A percentile compares a stretch with the other conserved stretches of the same genome.
phyloP scores from a whole-genome alignment of 2,888 invertebrate genomes.

The Diarsia rubi region DNA sequence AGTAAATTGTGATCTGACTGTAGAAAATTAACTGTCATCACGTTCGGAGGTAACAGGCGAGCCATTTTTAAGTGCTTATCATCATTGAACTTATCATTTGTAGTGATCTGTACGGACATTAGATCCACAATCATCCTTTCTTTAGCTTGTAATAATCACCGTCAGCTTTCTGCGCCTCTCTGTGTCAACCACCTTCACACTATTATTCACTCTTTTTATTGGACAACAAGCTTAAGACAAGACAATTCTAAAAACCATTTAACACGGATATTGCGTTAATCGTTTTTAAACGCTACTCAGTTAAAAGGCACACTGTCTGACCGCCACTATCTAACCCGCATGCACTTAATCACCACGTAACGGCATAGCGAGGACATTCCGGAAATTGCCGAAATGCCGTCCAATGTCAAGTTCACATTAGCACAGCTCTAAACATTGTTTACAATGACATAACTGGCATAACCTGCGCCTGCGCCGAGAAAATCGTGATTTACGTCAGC shows the following conservation, averaged over 20 bases:
- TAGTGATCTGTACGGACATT: background rate
- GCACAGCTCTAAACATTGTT: slow-evolving; percentile 57
- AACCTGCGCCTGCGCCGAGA: slow-evolving; percentile 63
- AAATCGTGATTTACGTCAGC: slow-evolving; percentile 73
- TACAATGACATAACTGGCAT: slow-evolving; percentile 71
- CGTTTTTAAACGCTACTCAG: background rate
- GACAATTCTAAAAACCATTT: background rate
- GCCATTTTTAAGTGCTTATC: background rate
- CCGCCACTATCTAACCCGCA: slow-evolving; percentile 29
- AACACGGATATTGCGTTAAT: too few relatives aligned
- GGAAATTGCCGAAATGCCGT: slow-evolving; percentile 43
- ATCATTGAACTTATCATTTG: background rate
- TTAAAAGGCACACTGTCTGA: background rate
- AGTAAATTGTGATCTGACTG: background rate
- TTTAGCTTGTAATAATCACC: background rate
- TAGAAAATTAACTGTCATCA: background rate
- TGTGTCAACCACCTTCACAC: background rate
- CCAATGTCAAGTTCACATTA: slow-evolving; percentile 64
- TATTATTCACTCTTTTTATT: background rate
- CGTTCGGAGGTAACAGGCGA: background rate
- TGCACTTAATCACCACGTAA: slow-evolving; percentile 34
- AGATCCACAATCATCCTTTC: background rate
- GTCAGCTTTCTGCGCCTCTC: background rate
- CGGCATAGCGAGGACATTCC: slow-evolving; percentile 33
- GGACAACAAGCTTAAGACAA: background rate